Conservation (phyloP, 2,113 vertebrate genomes). For the Sinocyclocheilus anophthalmus region DNA sequence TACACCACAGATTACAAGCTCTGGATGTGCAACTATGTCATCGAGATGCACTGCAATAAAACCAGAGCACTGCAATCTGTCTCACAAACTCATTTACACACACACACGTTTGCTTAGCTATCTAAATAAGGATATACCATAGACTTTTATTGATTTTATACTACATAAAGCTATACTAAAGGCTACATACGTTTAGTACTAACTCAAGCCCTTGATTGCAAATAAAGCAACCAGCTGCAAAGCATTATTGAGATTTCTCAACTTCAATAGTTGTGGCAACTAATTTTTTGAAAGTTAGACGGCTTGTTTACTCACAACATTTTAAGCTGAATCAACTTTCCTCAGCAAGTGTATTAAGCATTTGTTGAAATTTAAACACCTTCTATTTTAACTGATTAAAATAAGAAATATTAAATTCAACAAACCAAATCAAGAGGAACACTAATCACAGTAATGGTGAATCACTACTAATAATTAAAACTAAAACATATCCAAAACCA, state of each 20-base stretch:
- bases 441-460: background rate
- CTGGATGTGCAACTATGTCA: conserved; percentile 12
- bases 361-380: background rate
- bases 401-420: background rate
- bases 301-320: background rate
- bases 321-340: background rate
- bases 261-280: background rate
- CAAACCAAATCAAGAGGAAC: background rate
- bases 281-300: background rate
- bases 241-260: background rate
- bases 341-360: background rate
- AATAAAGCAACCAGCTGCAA: background rate
- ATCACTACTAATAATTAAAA: background rate
- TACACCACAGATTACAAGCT: conserved; percentile 17
- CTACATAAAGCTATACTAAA: background rate
- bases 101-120: background rate
- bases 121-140: background rate
- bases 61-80: conserved; percentile 4
- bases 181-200: background rate
- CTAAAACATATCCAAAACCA: background rate
- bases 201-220: background rate
- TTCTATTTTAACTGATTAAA: background rate
- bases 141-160: background rate
- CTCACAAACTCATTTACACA: background rate
- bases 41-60: conserved; percentile 8